Conservation (phyloP, 2,797 vertebrate species). For the Kryptolebias ocellatus region DNA sequence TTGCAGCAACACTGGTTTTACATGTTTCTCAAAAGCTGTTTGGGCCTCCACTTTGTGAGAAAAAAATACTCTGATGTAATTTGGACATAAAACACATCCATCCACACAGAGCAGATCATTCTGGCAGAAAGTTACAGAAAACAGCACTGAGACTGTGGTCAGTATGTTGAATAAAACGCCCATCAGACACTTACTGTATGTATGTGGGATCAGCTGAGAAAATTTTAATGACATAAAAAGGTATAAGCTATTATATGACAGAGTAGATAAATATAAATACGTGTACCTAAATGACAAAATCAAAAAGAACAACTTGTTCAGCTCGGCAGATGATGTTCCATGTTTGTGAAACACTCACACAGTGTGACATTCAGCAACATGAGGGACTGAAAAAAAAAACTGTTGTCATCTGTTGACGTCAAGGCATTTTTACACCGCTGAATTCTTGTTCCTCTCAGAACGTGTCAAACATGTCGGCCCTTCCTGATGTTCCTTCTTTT, state of each 20-base stretch:
- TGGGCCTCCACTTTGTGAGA: not conserved
- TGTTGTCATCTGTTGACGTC: conserved; percentile 5
- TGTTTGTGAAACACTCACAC: not conserved
- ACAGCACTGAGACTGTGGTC: not conserved
- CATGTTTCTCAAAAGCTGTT: not conserved
- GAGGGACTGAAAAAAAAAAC: not conserved
- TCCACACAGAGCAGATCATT: not conserved
- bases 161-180: not conserved
- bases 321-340: not conserved
- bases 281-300: not conserved
- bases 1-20: not conserved
- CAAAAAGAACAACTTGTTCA: not conserved
- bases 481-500: not conserved
- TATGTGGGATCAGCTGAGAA: not conserved
- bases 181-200: no score
- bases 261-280: not conserved
- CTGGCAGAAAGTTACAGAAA: not conserved
- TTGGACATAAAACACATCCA: not conserved
- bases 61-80: not conserved
- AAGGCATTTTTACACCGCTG: not conserved
- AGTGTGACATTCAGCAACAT: not conserved
- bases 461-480: not conserved
- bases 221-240: not conserved
- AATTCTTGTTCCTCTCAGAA: not conserved
- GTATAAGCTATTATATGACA: not conserved